Conservation (phyloP, 2,113 vertebrate species). For the Atractosteus spatula region DNA sequence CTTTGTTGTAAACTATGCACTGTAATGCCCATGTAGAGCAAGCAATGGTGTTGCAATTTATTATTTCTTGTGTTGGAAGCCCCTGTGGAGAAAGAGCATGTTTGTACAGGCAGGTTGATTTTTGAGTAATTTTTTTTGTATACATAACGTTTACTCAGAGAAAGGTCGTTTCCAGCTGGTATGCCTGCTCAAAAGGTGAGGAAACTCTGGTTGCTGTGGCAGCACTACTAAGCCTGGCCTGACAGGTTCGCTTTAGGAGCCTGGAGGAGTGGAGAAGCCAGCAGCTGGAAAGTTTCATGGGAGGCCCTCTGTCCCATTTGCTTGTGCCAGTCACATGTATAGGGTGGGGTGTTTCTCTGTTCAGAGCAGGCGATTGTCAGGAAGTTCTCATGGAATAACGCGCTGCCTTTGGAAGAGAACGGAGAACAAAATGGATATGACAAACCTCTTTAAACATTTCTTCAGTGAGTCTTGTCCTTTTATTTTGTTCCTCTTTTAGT, state of each 20-base stretch:
- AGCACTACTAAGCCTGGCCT: not conserved
- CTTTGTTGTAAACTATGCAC: too few species aligned
- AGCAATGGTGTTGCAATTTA: too few species aligned
- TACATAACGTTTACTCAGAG: too few species aligned
- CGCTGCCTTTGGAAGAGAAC: constrained; percentile 66
- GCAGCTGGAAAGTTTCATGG: constrained; percentile 35
- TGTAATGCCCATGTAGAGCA: too few species aligned
- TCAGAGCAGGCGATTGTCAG: constrained; percentile 54
- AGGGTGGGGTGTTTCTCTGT: constrained; percentile 58
- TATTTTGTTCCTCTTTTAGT: constrained; percentile 10
- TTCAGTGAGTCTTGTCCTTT: constrained; percentile 76
- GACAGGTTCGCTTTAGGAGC: not conserved
- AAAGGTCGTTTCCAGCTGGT: not conserved
- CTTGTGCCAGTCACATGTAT: constrained; percentile 64
- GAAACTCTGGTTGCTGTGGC: not conserved
- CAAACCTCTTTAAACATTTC: constrained; percentile 81
- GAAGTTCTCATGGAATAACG: constrained; percentile 70
- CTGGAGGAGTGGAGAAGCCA: constrained; percentile 20
- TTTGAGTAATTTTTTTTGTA: too few species aligned
- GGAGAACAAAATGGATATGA: constrained; percentile 79
- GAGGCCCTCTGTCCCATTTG: constrained; percentile 58
- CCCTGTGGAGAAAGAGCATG: too few species aligned
- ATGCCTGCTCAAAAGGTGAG: not conserved
- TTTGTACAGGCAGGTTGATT: not conserved
- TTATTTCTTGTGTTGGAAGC: too few species aligned